phyloP scores from a whole-genome alignment of 2,888 invertebrate genomes.

The Synanthedon tipuliformis region DNA sequence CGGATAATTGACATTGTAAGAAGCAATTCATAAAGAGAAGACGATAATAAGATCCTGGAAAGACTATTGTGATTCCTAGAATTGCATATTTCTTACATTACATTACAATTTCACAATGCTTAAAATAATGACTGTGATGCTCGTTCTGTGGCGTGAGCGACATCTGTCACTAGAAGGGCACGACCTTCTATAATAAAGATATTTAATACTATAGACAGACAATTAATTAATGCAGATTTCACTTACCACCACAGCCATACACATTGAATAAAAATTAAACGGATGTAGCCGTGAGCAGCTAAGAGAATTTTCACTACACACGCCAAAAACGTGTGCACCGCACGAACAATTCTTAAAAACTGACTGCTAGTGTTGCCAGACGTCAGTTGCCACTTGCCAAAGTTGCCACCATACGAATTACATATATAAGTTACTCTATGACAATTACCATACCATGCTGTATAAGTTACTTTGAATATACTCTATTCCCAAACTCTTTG shows the following conservation, averaged over 20 bases:
- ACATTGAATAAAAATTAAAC: slow-evolving; percentile 77
- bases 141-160: background rate
- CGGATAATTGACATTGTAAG: background rate
- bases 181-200: slow-evolving; percentile 30
- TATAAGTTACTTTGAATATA: too few species aligned
- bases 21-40: background rate
- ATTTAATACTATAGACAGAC: slow-evolving; percentile 3
- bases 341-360: slow-evolving; percentile 51
- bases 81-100: background rate
- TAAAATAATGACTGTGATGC: background rate
- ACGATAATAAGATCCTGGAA: background rate
- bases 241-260: slow-evolving; percentile 89
- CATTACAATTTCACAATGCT: background rate
- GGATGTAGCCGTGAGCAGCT: slow-evolving; percentile 72
- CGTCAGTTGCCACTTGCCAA: too few species aligned
- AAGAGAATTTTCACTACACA: slow-evolving; percentile 57
- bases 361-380: slow-evolving; percentile 27
- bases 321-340: slow-evolving; percentile 61
- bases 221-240: slow-evolving; percentile 9
- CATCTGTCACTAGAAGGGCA: slow-evolving; percentile 19
- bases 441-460: too few species aligned
- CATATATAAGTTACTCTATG: too few species aligned
- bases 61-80: background rate
- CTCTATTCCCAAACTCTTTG: too few species aligned
- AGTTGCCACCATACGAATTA: too few species aligned